These are phyloP conservation scores for Drosophila suboccidentalis DNA, from an alignment of 2,888 invertebrate species.

Conservation along the genomic window DNA sequence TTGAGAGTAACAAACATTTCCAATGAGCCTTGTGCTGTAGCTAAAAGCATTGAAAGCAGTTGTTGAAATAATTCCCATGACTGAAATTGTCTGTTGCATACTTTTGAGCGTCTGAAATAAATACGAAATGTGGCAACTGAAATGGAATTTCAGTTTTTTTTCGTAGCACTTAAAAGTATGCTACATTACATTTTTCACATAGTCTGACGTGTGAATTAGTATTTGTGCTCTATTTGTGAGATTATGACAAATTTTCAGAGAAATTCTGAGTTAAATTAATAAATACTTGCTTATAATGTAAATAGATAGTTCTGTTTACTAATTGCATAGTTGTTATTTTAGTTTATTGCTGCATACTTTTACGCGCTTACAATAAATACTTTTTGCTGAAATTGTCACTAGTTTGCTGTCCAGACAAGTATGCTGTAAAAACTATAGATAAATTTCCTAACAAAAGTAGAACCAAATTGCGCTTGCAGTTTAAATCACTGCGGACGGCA, in stretches of 20 bases:
- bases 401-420: not conserved
- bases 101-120: slow-evolving; percentile 12
- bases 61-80: not conserved
- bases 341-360: not conserved
- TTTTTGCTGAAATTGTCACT: too few species aligned
- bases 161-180: slow-evolving; percentile 19
- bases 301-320: too few species aligned
- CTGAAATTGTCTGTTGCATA: slow-evolving; percentile 33
- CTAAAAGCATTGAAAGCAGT: not conserved
- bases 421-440: not conserved
- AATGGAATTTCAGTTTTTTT: not conserved
- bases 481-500: too few species aligned
- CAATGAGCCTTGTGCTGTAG: not conserved
- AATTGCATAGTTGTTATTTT: not conserved
- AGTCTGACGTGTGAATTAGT: too few species aligned
- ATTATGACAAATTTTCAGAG: too few species aligned
- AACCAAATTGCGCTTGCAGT: not conserved
- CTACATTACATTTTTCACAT: not conserved
- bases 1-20: not conserved
- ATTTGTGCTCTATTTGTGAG: too few species aligned
- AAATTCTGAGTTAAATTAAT: too few species aligned
- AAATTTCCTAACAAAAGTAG: not conserved
- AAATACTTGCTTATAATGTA: too few species aligned
- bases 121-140: not conserved
- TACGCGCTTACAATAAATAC: not conserved